Percentiles rank a stretch among this genome's conserved stretches.
phyloP scores from a whole-genome alignment of 2,888 invertebrate species.

The Thysanoteuthis rhombus region DNA sequence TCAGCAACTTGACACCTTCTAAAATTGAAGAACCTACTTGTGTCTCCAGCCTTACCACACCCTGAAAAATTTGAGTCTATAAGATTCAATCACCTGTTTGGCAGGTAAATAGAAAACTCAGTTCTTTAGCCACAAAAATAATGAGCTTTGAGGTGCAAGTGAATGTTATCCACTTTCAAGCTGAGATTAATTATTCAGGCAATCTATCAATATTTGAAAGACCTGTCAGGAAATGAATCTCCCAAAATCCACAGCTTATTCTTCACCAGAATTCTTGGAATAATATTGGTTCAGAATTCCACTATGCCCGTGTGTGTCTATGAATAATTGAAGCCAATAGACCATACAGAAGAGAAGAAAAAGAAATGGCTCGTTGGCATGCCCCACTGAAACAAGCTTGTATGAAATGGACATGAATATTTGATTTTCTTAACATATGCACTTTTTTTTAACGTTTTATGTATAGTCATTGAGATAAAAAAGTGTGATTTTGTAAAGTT shows the following conservation, averaged over 20 bases:
- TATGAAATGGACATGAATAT: background rate
- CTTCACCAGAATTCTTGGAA: background rate
- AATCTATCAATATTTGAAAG: background rate
- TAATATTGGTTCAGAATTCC: background rate
- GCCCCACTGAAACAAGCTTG: background rate
- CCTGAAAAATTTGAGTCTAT: background rate
- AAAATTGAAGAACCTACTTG: background rate
- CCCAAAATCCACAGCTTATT: background rate
- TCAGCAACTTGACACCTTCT: background rate
- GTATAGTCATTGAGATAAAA: background rate
- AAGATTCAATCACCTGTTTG: background rate
- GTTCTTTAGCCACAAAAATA: background rate
- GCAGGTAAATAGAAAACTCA: background rate
- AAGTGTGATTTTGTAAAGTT: background rate
- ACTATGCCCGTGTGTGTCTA: background rate
- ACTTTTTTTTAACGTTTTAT: background rate
- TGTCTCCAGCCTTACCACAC: background rate
- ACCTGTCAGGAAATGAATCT: background rate
- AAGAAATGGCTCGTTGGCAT: background rate
- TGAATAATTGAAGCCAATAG: background rate
- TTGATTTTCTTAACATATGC: background rate
- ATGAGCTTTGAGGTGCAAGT: background rate
- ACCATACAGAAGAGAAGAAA: background rate
- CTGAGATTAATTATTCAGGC: background rate
- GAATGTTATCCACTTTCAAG: background rate